Base-by-base conservation (phyloP, 2,888 invertebrate species). In the Erynnis tages region DNA sequence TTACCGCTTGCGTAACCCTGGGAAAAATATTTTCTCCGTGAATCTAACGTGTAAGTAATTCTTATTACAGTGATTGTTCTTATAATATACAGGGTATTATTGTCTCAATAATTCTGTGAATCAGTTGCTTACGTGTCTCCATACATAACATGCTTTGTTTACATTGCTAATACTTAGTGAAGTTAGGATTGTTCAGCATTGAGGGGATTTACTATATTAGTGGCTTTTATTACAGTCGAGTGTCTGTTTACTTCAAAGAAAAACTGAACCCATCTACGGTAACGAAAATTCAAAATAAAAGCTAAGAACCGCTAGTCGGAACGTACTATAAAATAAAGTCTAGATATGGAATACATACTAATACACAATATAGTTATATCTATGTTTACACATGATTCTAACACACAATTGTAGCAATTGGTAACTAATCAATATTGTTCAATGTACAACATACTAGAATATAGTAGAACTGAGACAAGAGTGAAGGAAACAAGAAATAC, bases 1-100 rank as follows among this genome's bases (percentile, higher is more conserved):
- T 82, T 87, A 89, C 89, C 89, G 89, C 88, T 88, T 88, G 88
- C 88, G 88, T 87, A 89, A 89, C 88, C 88, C 89, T 88, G 88
- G 89, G 88, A 77, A 89, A 89, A 89, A 89, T 88, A 89, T 89
- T 88, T 85, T 87, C 83, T 84, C 88, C 89, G 89, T 89, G 86
- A 89, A 89, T 89, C 88, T 87, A 88, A 87, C 87, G 89, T 89
- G 89, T 83, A 82, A 86, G 81, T 82, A 73, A 82, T 77, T 79
- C 72, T 82, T 81, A 84, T 76, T 75, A 80, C 79, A 86, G 82
- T 85, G 84, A 68, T 76, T 79, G 71, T 67, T 78, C 82, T 83
- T 86, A 86, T 72, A 80, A 66, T 61, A 70, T 69, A 71, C 69
- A 71, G 68, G 54, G 62, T 66, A 69, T 64, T 65, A 61, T 62